A percentile compares a stretch with the other conserved stretches of the same genome.
phyloP scores from a whole-genome alignment of 92 coral and sea anemone species.

The Umimayanthus kanabou region DNA sequence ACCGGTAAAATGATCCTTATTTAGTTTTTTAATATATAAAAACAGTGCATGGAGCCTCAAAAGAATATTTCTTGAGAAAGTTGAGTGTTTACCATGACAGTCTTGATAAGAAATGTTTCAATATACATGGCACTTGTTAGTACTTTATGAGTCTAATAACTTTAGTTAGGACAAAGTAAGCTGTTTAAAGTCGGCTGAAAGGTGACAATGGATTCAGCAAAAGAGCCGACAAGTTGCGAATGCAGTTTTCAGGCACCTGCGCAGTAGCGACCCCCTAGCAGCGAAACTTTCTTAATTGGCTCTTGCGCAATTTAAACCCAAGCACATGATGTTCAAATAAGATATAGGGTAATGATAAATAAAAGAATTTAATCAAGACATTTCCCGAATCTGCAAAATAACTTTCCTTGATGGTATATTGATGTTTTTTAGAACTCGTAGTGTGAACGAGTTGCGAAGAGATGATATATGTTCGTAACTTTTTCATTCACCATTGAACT shows the following conservation, averaged over 20 bases:
- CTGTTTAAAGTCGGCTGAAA: not conserved
- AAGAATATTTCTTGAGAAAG: not conserved
- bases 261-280: not conserved
- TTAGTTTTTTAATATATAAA: not conserved
- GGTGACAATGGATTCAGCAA: constrained; percentile 3
- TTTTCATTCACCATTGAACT: not conserved
- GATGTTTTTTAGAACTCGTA: not conserved
- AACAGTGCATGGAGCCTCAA: too few species aligned
- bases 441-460: not conserved
- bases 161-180: not conserved
- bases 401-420: constrained; percentile 2
- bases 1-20: not conserved
- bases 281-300: not conserved
- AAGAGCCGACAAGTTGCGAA: constrained; percentile 1
- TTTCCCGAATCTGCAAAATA: not conserved
- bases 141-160: not conserved
- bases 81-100: too few species aligned
- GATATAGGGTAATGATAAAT: not conserved
- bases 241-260: not conserved
- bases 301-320: constrained; percentile 13
- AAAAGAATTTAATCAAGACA: not conserved
- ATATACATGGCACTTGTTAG: not conserved
- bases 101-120: too few species aligned
- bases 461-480: not conserved
- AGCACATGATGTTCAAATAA: not conserved